These are phyloP conservation scores for Horisme vitalbata DNA, from an alignment of 2,888 invertebrate genomes.

Conservation along the genomic window DNA sequence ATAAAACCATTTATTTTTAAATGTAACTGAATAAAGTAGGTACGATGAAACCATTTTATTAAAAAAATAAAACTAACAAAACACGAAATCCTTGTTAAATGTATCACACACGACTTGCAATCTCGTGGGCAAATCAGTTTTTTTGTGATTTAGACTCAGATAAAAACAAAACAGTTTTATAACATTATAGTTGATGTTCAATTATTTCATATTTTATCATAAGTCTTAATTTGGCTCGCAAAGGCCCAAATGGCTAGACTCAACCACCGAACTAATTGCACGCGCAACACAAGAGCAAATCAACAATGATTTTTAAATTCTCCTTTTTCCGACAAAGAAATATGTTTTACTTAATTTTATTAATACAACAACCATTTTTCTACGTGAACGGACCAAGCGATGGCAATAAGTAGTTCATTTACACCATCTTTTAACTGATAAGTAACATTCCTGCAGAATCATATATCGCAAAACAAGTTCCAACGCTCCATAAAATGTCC, in stretches of 20 bases:
- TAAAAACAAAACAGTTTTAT: constrained; percentile 3
- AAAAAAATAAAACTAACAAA: neutral
- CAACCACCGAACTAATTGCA: too few species aligned
- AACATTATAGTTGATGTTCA: neutral
- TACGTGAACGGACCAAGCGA: neutral
- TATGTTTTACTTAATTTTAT: too few species aligned
- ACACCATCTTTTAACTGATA: constrained; percentile 21
- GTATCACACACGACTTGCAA: constrained; percentile 5
- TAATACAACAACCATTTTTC: neutral
- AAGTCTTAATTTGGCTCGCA: too few species aligned
- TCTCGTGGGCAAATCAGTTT: constrained; percentile 16
- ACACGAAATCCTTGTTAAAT: neutral
- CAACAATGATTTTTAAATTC: too few species aligned
- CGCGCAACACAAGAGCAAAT: too few species aligned
- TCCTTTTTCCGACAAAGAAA: too few species aligned
- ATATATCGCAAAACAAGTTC: constrained; percentile 23
- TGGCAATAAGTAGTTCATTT: constrained; percentile 14
- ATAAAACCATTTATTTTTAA: too few species aligned
- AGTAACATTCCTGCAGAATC: constrained; percentile 13
- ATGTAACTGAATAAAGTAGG: too few species aligned
- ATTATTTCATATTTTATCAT: neutral
- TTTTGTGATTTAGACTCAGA: constrained; percentile 13
- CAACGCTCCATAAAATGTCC: neutral
- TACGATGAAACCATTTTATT: too few species aligned
- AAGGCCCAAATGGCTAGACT: too few species aligned